These are phyloP conservation scores for Megaptera novaeangliae DNA, from an alignment of 2,113 vertebrate species.

Conservation along the genomic window DNA sequence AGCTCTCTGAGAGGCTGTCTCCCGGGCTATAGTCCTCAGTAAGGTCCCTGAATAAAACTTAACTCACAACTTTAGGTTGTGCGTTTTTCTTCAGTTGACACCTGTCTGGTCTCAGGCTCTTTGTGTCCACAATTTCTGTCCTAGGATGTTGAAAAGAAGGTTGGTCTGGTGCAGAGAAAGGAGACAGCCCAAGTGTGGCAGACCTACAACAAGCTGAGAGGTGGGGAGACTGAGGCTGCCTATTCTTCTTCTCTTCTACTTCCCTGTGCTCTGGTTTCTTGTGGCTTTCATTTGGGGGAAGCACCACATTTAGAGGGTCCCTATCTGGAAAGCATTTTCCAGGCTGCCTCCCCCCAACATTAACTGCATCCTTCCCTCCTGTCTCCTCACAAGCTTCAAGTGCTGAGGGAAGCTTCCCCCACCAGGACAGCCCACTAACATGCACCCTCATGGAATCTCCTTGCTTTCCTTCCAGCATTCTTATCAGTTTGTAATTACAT, in stretches of 20 bases:
- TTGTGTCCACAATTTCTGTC: neutral
- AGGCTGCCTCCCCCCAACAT: neutral
- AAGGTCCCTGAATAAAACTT: neutral
- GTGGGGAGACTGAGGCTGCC: neutral
- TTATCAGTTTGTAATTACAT: neutral
- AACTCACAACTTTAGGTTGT: neutral
- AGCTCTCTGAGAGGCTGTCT: neutral
- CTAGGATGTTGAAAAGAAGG: neutral
- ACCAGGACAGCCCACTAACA: neutral
- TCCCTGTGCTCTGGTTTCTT: neutral
- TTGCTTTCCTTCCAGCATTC: neutral
- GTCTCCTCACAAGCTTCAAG: neutral
- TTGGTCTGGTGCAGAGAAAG: neutral
- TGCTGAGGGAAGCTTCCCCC: neutral
- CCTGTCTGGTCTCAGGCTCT: neutral
- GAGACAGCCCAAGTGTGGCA: neutral
- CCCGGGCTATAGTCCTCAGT: neutral
- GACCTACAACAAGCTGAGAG: neutral
- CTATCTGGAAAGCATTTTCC: neutral
- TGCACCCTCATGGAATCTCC: neutral
- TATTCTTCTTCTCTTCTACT: neutral
- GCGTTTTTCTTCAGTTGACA: neutral
- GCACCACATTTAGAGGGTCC: neutral
- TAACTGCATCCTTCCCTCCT: neutral
- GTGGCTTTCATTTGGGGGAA: neutral